phyloP scores from a whole-genome alignment of 2,797 vertebrate species.

The Borostomias antarcticus region DNA sequence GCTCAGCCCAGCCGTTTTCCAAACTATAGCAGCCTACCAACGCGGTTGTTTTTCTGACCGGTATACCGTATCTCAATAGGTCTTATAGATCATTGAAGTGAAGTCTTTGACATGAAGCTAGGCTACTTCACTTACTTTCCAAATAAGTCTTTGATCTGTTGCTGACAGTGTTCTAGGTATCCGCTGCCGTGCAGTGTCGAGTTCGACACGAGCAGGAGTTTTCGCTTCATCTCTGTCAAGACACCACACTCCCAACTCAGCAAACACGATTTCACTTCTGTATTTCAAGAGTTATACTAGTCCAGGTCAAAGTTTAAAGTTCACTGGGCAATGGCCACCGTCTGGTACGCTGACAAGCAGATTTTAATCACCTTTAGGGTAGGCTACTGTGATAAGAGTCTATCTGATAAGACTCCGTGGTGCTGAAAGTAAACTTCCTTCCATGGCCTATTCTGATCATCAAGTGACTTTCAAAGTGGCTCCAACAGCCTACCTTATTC shows the following conservation, averaged over 20 bases:
- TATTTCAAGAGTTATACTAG: background rate
- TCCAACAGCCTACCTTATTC: no score
- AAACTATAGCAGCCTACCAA: no score
- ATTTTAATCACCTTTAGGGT: no score
- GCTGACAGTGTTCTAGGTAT: conserved; percentile 83
- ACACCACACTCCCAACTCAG: background rate
- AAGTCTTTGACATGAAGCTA: background rate
- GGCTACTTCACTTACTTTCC: conserved; percentile 78
- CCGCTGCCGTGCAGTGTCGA: conserved; percentile 82
- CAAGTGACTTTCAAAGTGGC: no score
- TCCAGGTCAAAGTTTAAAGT: conserved; percentile 8
- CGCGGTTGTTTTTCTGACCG: no score
- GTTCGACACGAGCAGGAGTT: conserved; percentile 83
- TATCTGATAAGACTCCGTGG: no score
- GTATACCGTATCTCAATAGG: no score
- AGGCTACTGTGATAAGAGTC: no score
- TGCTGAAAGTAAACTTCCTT: no score
- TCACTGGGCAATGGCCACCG: background rate
- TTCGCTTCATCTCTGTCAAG: conserved; percentile 60
- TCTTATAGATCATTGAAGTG: no score
- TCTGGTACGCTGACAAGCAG: conserved; percentile 1
- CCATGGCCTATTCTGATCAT: no score
- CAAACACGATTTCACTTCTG: background rate
- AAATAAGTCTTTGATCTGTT: conserved; percentile 74
- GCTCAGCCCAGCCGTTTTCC: no score